phyloP scores from a whole-genome alignment of 1,140 invertebrate species.

The Aphaenogaster floridana region DNA sequence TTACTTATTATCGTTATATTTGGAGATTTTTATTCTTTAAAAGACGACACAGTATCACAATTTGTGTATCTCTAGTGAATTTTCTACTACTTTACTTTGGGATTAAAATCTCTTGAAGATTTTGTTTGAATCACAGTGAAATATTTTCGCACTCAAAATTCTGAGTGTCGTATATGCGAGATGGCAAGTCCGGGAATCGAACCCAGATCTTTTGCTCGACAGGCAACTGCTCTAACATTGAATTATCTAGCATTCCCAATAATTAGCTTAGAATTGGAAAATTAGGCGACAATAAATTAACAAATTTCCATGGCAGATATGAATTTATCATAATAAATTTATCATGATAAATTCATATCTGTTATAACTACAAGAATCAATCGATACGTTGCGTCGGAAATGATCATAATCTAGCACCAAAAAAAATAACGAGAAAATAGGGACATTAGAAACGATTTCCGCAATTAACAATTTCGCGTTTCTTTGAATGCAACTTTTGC shows the following conservation, averaged over 20 bases:
- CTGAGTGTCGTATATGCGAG: background rate
- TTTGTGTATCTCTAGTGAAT: background rate
- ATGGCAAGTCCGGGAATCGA: background rate
- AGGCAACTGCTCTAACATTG: background rate
- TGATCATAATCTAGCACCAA: background rate
- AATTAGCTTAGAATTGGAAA: background rate
- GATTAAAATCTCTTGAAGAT: background rate
- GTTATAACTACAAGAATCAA: background rate
- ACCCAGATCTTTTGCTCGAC: background rate
- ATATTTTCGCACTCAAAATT: background rate
- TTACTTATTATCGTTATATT: background rate
- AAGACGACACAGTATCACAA: background rate
- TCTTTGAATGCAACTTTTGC: background rate
- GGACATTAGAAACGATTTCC: background rate
- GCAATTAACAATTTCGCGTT: background rate
- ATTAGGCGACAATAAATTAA: background rate
- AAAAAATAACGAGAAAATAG: background rate
- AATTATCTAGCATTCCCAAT: background rate
- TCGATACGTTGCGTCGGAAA: background rate
- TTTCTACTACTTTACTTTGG: background rate
- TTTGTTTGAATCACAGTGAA: background rate
- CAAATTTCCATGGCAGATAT: background rate
- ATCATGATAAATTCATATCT: background rate
- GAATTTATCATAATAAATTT: background rate
- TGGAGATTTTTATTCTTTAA: background rate